These are phyloP conservation scores for Noctuana brunneofusca DNA, from an alignment of 2,888 invertebrate species.

Conservation along the genomic window DNA sequence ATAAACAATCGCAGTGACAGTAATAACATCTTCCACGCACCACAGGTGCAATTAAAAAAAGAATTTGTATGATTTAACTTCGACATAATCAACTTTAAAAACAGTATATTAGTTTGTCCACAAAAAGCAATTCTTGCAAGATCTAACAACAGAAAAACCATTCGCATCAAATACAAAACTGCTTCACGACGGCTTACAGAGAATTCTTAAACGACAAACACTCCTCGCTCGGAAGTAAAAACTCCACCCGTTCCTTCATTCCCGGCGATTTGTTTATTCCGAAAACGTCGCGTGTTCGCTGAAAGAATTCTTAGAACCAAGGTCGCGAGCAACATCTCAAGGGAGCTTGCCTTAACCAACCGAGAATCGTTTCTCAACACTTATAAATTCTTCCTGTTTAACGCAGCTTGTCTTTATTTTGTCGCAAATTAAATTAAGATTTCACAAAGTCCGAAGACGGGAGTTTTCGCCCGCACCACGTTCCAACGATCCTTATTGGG, in stretches of 20 bases:
- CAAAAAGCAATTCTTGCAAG: background rate
- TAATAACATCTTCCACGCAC: no score
- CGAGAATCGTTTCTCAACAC: constrained; percentile 42
- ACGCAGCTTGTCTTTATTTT: constrained; percentile 54
- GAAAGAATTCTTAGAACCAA: constrained; percentile 43
- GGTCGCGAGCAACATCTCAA: constrained; percentile 41
- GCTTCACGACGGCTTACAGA: constrained; percentile 30
- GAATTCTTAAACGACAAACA: constrained; percentile 32
- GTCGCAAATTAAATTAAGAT: constrained; percentile 66
- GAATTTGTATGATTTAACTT: no score
- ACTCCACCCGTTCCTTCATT: constrained; percentile 36
- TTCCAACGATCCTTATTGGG: constrained; percentile 64
- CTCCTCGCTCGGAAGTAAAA: constrained; percentile 30
- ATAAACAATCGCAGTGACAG: no score
- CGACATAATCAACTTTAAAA: no score
- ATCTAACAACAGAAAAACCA: constrained; percentile 3
- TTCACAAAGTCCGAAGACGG: constrained; percentile 52
- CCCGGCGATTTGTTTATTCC: constrained; percentile 44
- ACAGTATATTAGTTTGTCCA: no score
- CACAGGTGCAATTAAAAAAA: no score
- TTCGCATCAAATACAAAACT: constrained; percentile 27
- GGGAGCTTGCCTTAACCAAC: constrained; percentile 34
- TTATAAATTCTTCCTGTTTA: constrained; percentile 53
- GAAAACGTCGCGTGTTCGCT: constrained; percentile 37
- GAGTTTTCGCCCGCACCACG: constrained; percentile 38